These are phyloP conservation scores for Nyctibius grandis DNA, from an alignment of 2,797 vertebrate species.

Conservation along the genomic window DNA sequence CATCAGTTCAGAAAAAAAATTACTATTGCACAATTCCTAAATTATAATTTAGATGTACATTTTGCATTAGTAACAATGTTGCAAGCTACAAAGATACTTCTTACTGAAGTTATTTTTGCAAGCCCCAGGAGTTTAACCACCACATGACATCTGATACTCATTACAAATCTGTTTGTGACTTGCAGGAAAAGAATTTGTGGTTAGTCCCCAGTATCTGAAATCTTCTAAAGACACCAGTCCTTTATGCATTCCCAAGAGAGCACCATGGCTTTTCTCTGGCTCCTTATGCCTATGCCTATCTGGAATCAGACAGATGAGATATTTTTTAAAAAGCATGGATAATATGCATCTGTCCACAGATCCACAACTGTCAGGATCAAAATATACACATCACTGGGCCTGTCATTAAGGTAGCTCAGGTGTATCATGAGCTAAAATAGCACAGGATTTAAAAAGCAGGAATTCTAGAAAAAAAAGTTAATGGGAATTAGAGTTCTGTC, in stretches of 20 bases:
- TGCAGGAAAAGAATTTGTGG: neutral
- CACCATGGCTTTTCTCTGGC: neutral
- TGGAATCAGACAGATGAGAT: neutral
- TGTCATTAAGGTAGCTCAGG: neutral
- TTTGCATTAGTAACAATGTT: neutral
- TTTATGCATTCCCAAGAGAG: neutral
- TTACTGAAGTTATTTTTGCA: neutral
- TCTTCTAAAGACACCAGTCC: neutral
- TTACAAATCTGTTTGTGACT: neutral
- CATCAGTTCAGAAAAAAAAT: neutral
- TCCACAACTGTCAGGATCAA: neutral
- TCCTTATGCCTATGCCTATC: neutral
- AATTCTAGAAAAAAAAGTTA: neutral
- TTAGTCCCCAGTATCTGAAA: neutral
- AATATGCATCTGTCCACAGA: neutral
- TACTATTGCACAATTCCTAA: neutral
- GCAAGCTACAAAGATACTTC: neutral
- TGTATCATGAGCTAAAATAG: neutral
- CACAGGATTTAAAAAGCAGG: neutral
- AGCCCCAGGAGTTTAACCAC: neutral
- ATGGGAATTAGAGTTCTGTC: neutral
- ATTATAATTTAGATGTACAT: neutral
- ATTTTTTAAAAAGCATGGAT: neutral
- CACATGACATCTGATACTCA: neutral
- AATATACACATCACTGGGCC: neutral